Evolutionary conservation across 2,113 vertebrate species (phyloP).

Genomic region (Gambusia affinis): DNA sequence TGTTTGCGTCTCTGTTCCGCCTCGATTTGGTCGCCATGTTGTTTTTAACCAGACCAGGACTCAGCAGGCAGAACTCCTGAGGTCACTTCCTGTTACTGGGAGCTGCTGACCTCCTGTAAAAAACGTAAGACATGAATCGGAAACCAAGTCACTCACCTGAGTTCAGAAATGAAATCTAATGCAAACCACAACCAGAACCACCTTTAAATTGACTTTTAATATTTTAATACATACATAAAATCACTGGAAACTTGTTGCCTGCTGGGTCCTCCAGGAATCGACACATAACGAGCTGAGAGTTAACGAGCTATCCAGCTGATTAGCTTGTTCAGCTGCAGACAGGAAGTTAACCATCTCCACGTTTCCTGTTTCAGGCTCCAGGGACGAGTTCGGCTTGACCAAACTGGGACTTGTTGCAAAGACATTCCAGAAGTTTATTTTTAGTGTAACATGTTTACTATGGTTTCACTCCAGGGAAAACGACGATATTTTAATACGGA

Average conservation of each 20-base stretch:
- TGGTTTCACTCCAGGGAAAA: conserved; percentile 86
- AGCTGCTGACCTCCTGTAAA: neutral
- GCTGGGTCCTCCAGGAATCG: neutral
- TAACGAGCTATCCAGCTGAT: too few relatives aligned
- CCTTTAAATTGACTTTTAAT: neutral
- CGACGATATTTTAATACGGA: conserved; percentile 84
- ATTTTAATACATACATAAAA: neutral
- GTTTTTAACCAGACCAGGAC: conserved; percentile 35
- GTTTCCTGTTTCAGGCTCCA: conserved; percentile 91
- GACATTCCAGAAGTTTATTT: conserved; percentile 97
- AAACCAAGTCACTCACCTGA: neutral
- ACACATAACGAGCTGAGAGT: too few relatives aligned
- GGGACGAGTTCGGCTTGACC: conserved; percentile 98
- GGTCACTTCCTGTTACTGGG: neutral
- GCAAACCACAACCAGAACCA: too few relatives aligned
- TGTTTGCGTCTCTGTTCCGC: conserved; percentile 25
- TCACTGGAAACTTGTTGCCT: neutral
- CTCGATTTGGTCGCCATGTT: conserved; percentile 51
- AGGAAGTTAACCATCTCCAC: conserved; percentile 45
- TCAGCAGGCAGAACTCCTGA: neutral
- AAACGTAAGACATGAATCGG: neutral
- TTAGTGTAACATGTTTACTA: conserved; percentile 88
- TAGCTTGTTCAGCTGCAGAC: too few relatives aligned
- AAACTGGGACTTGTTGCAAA: conserved; percentile 88
- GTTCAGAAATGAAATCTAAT: too few relatives aligned